phyloP scores from a whole-genome alignment of 30 jellyfish, hydroid and myxozoan genomes.

The Cassiopea andromeda region DNA sequence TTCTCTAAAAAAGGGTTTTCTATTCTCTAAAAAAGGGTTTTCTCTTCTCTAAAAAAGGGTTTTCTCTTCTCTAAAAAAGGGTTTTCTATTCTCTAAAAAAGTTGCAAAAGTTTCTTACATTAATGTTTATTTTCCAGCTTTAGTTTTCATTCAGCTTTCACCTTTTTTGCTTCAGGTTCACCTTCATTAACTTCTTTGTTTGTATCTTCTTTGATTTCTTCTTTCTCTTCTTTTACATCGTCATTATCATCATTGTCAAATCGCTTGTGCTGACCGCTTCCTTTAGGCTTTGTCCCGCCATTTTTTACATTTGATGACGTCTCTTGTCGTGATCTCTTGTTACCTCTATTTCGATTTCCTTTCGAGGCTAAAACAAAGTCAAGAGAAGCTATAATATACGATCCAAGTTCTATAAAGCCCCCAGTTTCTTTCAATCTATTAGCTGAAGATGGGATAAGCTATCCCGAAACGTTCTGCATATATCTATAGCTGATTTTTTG shows the following conservation, averaged over 20 bases:
- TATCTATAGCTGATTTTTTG: no score
- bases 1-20: background rate
- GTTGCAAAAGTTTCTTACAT: background rate
- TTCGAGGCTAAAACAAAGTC: background rate
- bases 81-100: background rate
- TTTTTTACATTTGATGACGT: background rate
- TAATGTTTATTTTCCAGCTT: background rate
- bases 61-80: background rate
- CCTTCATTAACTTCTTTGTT: background rate
- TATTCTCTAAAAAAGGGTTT: background rate
- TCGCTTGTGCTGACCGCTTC: constrained; percentile 49
- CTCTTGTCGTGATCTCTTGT: constrained; percentile 19
- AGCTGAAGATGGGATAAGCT: no score
- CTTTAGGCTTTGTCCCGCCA: constrained; percentile 22
- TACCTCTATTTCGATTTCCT: constrained; percentile 6
- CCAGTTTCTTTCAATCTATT: no score
- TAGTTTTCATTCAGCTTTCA: constrained; percentile 23
- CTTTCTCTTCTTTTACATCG: constrained; percentile 12
- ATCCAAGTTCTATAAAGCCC: no score
- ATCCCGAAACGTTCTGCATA: no score
- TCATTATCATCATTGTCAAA: constrained; percentile 42
- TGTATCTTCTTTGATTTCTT: background rate
- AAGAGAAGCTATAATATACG: no score
- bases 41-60: background rate
- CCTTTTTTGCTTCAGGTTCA: constrained; percentile 54